Evolutionary conservation across 1,140 invertebrate species (phyloP), one percentile per base, ranked within the genome.

Genomic region (Heliconius congener): DNA sequence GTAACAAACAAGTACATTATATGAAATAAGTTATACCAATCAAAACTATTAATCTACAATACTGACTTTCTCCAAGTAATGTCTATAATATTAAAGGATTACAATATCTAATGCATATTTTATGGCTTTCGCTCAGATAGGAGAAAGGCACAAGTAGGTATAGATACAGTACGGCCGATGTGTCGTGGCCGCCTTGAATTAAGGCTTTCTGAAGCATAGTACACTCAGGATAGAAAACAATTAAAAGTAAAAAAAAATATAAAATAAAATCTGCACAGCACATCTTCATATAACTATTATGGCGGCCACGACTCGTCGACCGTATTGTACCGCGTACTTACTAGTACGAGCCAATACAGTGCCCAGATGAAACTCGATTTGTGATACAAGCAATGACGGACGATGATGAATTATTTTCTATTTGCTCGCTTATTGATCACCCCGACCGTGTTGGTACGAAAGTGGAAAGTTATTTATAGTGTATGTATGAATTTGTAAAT

Each of bases 371-470:
- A 60, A 66, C 60, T n/a, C 27, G 71, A 39, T 19, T 19, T 71
- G 71, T 71, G 71, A 71, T 71, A 39, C 71, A 19, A 71, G 77
- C 46, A 71, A 71, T 75, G 78, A 79, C 74, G 74, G 78, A 79
- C 57, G 70, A 74, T 79, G 73, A 79, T 79, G 70, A 71, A 79
- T 79, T 79, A 73, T 71, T 79, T 57, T 75, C 73, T 55, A 75
- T 78, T 70, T 71, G 78, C 74, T 71, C 13, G 42, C 30, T 76
- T 70, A 76, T 71, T 76, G 50, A 76, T 72, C 73, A 71, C 57
- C 37, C 16, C 23, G 27, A 52, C 37, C 71, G 18, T 79, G 27
- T 27, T 71, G 23, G 71, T 71, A 71, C 50, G 73, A 72, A 76
- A 72, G 74, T 75, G 52, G 73, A 76, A 76, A 74, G 73, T 50